Evolutionary conservation across 2,797 vertebrate species (phyloP), one percentile per base, ranked within the genome.

Genomic region (Chromobotia macracanthus): DNA sequence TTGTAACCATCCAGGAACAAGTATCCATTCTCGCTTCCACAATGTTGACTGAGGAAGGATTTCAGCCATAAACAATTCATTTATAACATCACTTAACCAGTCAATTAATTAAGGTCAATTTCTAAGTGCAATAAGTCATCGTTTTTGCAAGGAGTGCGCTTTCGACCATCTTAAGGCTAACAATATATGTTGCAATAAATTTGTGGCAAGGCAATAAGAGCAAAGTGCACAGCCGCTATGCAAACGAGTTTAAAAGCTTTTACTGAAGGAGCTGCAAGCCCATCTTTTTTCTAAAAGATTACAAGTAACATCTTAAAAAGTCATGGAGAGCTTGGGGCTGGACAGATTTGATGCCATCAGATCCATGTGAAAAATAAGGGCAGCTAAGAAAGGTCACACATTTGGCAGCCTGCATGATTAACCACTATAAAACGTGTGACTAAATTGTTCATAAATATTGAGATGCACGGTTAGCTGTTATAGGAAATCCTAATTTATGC

Each of bases 231-330:
- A 16, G 10, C 8, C n/a, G 51, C 61, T 66, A 58, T 6, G 48
- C 58, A 69, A 80, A 69, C 3, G 13, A 65, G 60, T 50, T 60
- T 58, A 50, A 77, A 72, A 77, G 68, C 80, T 64, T 77, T 81
- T 71, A 72, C 48, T 2, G 28, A 31, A 68, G 18, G 35, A 9
- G 12, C n/a, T 25, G 63, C 19, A 69, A 19, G 18, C n/a, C 5
- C 44, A 51, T 80, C 51, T 3, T 68, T 68, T 21, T 55, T 48
- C 75, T 77, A 80, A 77, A 72, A 25, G 65, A 85, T 77, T 75
- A 56, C 63, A 58, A 75, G 72, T 48, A 23, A 63, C 19, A 41
- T 46, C 46, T 75, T 66, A 55, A 72, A 75, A 69, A 46, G 25
- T 63, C 31, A 63, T 60, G 35, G 16, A 64, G 35, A 68, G 53